Base-by-base conservation (phyloP, 2,113 vertebrate species). In the Cavia porcellus region DNA sequence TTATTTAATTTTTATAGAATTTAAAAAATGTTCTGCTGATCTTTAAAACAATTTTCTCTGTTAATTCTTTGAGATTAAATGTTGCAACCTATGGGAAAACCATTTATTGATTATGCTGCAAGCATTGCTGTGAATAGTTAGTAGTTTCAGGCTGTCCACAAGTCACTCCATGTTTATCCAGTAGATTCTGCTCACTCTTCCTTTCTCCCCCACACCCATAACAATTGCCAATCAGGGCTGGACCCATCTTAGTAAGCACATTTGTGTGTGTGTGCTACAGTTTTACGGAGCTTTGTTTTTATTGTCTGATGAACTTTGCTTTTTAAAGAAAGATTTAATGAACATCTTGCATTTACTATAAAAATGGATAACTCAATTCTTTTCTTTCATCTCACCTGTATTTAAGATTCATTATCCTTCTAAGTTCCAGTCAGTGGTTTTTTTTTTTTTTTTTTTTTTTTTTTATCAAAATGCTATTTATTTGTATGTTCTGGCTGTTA, bases 401-500 rank as follows among this genome's bases (percentile, higher is more conserved):
- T 86, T 92, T 84, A 47, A 12, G 72, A 24, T 47, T 79, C 55
- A 52, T 90, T 90, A 84, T 79, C 5, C 35, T 92, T 64, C 17
- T 50, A 59, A 79, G 0, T 57, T 80, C 92, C 85, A 68, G 14
- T 42, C 19, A 94, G 25, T 75, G 74, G n/a, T n/a, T n/a, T n/a
- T n/a, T n/a, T n/a, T n/a, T n/a, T n/a, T n/a, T n/a, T n/a, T n/a
- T 52, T 83, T 96, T 95, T 87, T 0, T 38, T 77, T 6, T 2
- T 72, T 87, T 84, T 11, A 59, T 93, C 24, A 83, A 79, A 14
- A 59, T 90, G 20, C 3, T 80, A 45, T 91, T 96, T 88, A 81
- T 59, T 91, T 10, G 28, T 50, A 47, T 80, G n/a, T 92, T 86
- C n/a, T 24, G 15, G 11, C 81, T 85, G 89, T 85, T 91, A 96